Evolutionary conservation across 64 coral and sea anemone species (phyloP).

Genomic region (Catalaphyllia jardinei): DNA sequence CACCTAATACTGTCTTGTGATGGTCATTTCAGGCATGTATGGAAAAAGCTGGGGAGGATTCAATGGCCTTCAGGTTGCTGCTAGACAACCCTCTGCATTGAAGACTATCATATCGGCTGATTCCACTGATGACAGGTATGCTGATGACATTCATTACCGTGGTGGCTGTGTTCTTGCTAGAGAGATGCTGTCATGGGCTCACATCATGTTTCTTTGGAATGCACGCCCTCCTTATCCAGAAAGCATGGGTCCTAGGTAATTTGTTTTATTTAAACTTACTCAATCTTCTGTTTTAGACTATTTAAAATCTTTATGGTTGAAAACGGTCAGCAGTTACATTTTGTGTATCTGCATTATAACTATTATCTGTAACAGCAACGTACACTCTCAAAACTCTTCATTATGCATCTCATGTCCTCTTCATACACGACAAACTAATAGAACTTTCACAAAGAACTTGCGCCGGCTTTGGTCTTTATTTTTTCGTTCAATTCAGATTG

Average conservation of each 20-base stretch:
- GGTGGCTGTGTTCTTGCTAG: constrained; percentile 71
- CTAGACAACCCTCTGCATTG: constrained; percentile 59
- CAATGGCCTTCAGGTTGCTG: constrained; percentile 79
- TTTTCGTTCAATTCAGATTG: too few relatives aligned
- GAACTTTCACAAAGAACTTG: too few relatives aligned
- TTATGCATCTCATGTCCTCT: too few relatives aligned
- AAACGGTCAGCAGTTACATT: not conserved
- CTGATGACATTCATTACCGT: constrained; percentile 67
- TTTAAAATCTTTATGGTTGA: not conserved
- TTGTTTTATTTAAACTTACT: not conserved
- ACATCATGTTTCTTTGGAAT: constrained; percentile 69
- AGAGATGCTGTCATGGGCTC: constrained; percentile 67
- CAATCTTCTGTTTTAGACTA: not conserved
- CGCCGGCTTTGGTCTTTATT: too few relatives aligned
- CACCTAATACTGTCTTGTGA: not conserved
- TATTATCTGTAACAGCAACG: too few relatives aligned
- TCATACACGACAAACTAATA: too few relatives aligned
- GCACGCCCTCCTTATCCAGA: constrained; percentile 64
- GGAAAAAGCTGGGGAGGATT: constrained; percentile 94
- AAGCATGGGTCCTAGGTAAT: constrained; percentile 64
- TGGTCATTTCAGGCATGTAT: constrained; percentile 68
- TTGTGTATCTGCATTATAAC: too few relatives aligned
- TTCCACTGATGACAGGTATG: constrained; percentile 81
- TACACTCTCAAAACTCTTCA: not conserved
- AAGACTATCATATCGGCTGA: constrained; percentile 76